Evolutionary conservation across 2,888 invertebrate species (phyloP).

Genomic region (Fabriciana adippe): DNA sequence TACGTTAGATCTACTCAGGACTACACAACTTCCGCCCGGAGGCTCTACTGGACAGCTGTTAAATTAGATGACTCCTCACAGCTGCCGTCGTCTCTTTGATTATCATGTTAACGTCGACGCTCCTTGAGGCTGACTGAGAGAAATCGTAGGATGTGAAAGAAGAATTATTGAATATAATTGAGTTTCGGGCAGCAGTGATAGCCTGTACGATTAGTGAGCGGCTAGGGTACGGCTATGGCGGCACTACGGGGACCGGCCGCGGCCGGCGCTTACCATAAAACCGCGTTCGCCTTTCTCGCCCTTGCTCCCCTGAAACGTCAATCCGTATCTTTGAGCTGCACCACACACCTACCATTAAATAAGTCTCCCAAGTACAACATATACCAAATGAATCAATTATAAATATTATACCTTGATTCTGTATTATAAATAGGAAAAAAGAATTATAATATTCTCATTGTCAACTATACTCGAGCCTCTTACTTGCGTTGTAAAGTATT

Average conservation of each 20-base stretch:
- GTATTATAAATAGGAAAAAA: too few relatives aligned
- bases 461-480: too few relatives aligned
- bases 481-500: too few relatives aligned
- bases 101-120: background rate
- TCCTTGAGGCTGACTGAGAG: background rate
- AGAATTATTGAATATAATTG: background rate
- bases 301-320: conserved; percentile 85
- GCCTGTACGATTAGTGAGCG: background rate
- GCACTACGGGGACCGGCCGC: conserved; percentile 35
- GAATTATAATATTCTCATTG: too few relatives aligned
- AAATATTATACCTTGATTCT: too few relatives aligned
- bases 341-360: conserved; percentile 5
- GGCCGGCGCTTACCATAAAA: conserved; percentile 84
- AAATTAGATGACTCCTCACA: conserved; percentile 11
- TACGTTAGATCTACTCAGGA: conserved; percentile 8
- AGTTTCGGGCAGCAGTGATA: conserved; percentile 9
- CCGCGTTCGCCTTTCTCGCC: conserved; percentile 89
- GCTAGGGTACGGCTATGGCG: conserved; percentile 17
- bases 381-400: background rate
- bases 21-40: conserved; percentile 3
- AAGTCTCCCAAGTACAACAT: conserved; percentile 18
- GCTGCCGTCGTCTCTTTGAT: conserved; percentile 16
- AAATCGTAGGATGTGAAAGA: background rate
- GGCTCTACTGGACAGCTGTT: conserved; percentile 7
- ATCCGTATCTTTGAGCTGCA: conserved; percentile 39